Evolutionary conservation across 1,140 invertebrate genomes (phyloP), one percentile per base, ranked within the genome.

Genomic region (Diorhabda sublineata): DNA sequence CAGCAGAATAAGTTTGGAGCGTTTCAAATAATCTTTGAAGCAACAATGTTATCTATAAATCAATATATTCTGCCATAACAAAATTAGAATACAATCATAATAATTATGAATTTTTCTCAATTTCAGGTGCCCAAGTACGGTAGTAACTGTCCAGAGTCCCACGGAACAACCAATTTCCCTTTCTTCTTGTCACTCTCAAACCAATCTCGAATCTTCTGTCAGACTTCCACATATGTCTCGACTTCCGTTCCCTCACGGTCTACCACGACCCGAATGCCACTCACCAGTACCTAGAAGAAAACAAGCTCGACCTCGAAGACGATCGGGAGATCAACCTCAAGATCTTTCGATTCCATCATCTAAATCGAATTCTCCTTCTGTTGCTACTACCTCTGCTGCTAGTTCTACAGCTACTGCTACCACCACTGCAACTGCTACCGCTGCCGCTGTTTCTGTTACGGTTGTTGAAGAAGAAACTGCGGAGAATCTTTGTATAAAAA

Each of bases 201-300:
- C 68, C 7, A 76, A 74, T 5, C 75, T 64, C 66, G 75, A 75
- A 69, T 64, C 77, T 71, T 68, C 79, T 3, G 69, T 81, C n/a
- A 82, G 83, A 70, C 73, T 83, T 45, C 81, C 84, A 59, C 83
- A 84, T 72, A 83, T 86, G 79, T 75, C 82, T 42, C 82, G 85
- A 66, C 67, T 85, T 59, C 83, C 82, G 59, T 87, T 85, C 76
- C 82, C 81, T 5, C 81, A 83, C 41, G 73, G 69, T 44, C 69
- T 78, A 26, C 74, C 75, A 41, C 52, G 74, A 45, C 47, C 76
- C 75, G 76, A 79, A 43, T 90, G 90, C 65, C 85, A 86, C 57
- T 92, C 91, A 41, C 91, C 91, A 0, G 83, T 92, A 75, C 91
- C 91, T 2, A 82, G 92, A 44, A 83, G 92, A 47, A 93, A 93